Evolutionary conservation across 2,888 invertebrate genomes (phyloP), one percentile per base, ranked within the genome.

Genomic region (Dione juno): DNA sequence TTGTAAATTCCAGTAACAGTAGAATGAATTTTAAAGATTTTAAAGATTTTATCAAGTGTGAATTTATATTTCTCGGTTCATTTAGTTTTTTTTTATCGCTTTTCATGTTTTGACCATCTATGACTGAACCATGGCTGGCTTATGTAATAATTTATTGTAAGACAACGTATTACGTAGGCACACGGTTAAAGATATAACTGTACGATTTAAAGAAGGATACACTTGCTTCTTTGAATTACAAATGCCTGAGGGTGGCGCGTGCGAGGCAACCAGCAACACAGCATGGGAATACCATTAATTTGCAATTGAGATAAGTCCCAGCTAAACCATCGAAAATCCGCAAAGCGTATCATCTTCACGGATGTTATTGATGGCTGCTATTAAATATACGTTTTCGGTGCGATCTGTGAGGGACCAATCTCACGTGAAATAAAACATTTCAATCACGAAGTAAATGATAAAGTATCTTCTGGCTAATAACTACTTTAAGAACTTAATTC

Each of bases 321-420:
- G 78, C 79, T 86, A 87, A 88, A 82, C 85, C 86, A 84, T 87
- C 84, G 85, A 84, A 83, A 84, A 84, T 83, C 84, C 84, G 83
- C 84, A 84, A 88, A 85, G 83, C 87, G 88, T 88, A 90, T 90
- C 89, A 89, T 91, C 87, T 89, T 86, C 82, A 79, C 83, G 79
- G 82, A 85, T 85, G 92, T 93, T 93, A 93, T 93, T 93, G 93
- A 93, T 93, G 89, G 88, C 84, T 82, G 83, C 91, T 89, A 93
- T 93, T 92, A 93, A 93, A 93, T 90, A 89, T 86, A 89, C 89
- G 89, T 93, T 93, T 89, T 81, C 85, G 80, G 79, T 88, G 81
- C 85, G 81, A 79, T 81, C 83, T 82, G 84, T 83, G 77, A 79
- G 80, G 81, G 82, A 84, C 85, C 81, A 79, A 79, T 77, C 82